phyloP scores from a whole-genome alignment of 2,888 invertebrate genomes.

The Platynereis dumerilii region DNA sequence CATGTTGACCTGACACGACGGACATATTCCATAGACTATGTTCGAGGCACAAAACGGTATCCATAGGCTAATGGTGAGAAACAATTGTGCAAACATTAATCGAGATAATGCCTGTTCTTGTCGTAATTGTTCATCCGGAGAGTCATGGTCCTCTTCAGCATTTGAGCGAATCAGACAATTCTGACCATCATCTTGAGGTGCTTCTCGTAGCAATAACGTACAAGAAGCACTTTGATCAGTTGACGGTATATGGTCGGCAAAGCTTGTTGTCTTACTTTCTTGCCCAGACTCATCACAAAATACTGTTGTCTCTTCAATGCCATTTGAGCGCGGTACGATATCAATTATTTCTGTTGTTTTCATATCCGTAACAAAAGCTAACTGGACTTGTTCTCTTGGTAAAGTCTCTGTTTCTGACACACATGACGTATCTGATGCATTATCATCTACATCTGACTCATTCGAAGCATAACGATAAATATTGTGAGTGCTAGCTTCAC shows the following conservation, averaged over 20 bases:
- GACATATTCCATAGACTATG: no score
- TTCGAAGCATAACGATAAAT: conserved; percentile 17
- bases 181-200: background rate
- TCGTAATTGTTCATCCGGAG: conserved; percentile 28
- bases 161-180: no score
- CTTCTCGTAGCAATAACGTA: conserved; percentile 27
- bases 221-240: conserved; percentile 26
- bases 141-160: conserved; percentile 27
- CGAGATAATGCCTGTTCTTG: conserved; percentile 24
- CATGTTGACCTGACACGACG: no score
- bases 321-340: no score
- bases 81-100: conserved; percentile 21
- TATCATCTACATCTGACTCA: conserved; percentile 23
- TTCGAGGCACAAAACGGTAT: conserved; percentile 30
- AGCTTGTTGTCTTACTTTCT: conserved; percentile 15
- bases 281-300: no score
- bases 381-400: conserved; percentile 22
- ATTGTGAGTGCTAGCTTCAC: no score
- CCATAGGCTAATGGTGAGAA: conserved; percentile 27
- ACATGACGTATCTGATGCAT: conserved; percentile 21
- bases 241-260: conserved; percentile 21
- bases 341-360: no score
- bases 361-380: conserved; percentile 23
- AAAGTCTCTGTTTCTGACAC: background rate
- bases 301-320: no score